Evolutionary conservation across 2,888 invertebrate genomes (phyloP), one percentile per base, ranked within the genome.

Genomic region (Aphodius granarius): DNA sequence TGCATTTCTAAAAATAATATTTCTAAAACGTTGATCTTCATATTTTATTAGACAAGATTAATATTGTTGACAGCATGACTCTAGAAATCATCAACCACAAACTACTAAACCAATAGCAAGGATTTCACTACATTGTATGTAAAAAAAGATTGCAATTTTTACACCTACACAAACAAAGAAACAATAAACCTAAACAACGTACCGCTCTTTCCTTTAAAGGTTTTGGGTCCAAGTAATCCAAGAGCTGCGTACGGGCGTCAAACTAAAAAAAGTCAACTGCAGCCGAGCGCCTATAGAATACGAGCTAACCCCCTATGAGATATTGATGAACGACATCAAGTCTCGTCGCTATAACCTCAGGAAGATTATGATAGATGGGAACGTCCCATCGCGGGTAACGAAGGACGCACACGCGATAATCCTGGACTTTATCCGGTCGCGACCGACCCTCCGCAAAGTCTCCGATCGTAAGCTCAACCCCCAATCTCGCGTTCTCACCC

Each of bases 211-310:
- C 62, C 23, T 22, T 75, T 74, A 6, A 21, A 75, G 77, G 84
- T 94, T 98, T 87, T 97, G 97, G 97, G 94, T 96, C 86, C 97
- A 97, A 91, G 97, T 98, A 66, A 97, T 98, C 86, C 93, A 94
- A 80, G 96, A 98, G 86, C 89, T 98, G 76, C 89, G 98, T 73
- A 93, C 94, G 86, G 98, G 98, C 20, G 97, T 98, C 6, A 94
- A 97, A 86, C 89, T 98, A 86, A 97, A 97, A 89, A 97, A 97
- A 88, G 93, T 95, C 22, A 92, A 93, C 85, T 91, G 90, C 86
- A 92, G 93, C 78, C 89, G 93, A 83, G 91, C 94, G 13, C 94
- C 94, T 6, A 93, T 95, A 78, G 97, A 98, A 87, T 98, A 94
- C 87, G 97, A 97, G 87, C 88, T 98, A 82, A 98, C 98, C 68